phyloP scores from a whole-genome alignment of 2,797 vertebrate species.

The Catamblyrhynchus diadema region DNA sequence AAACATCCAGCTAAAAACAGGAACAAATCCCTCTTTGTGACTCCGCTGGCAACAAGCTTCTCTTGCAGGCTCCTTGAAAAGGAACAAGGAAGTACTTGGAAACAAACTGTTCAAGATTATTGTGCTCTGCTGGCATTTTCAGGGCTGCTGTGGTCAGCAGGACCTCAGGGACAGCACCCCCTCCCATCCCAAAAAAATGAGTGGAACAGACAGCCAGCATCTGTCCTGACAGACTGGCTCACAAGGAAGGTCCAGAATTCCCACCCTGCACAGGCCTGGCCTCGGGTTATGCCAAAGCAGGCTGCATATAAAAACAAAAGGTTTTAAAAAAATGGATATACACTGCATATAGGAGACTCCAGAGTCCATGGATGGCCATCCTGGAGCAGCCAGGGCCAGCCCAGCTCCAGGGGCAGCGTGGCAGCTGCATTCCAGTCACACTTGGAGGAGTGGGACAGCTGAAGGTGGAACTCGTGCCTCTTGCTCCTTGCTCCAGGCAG shows the following conservation, averaged over 20 bases:
- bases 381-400: constrained; percentile 22
- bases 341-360: constrained; percentile 10
- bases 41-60: not conserved
- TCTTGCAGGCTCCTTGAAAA: not conserved
- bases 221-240: not conserved
- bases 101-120: not conserved
- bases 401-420: not conserved
- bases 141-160: not conserved
- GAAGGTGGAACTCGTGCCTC: not conserved
- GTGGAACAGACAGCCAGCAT: constrained; percentile 30
- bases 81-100: constrained; percentile 11
- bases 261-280: not conserved
- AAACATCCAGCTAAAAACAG: constrained; percentile 5
- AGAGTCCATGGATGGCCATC: not conserved
- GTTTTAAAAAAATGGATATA: not conserved
- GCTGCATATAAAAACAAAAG: not conserved
- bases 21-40: constrained; percentile 49
- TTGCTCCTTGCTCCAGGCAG: not conserved
- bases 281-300: not conserved
- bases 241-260: not conserved
- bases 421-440: constrained; percentile 11
- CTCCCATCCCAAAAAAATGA: not conserved
- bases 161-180: not conserved
- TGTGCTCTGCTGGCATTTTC: not conserved
- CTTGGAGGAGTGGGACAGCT: not conserved